phyloP scores from a whole-genome alignment of 92 coral and sea anemone species.

The Porites rus region DNA sequence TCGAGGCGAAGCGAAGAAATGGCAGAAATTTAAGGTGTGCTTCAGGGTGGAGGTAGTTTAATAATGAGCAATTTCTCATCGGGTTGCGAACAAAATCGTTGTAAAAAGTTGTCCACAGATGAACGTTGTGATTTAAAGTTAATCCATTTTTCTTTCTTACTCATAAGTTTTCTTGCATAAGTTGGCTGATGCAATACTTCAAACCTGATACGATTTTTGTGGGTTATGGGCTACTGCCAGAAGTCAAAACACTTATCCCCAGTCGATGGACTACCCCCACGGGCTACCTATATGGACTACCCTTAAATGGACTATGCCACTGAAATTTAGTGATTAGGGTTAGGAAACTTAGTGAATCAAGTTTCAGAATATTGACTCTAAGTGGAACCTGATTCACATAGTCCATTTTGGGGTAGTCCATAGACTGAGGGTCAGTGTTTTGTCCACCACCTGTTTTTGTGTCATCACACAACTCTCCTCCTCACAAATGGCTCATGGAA shows the following conservation, averaged over 20 bases:
- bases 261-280: too few relatives aligned
- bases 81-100: not conserved
- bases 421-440: not conserved
- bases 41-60: not conserved
- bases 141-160: not conserved
- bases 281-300: too few relatives aligned
- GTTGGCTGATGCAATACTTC: conserved; percentile 47
- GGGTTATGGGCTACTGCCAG: too few relatives aligned
- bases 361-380: too few relatives aligned
- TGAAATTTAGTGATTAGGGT: too few relatives aligned
- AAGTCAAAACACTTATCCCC: too few relatives aligned
- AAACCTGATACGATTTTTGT: not conserved
- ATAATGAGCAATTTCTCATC: not conserved
- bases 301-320: too few relatives aligned
- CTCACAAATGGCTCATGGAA: too few relatives aligned
- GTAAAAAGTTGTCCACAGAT: not conserved
- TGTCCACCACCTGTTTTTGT: too few relatives aligned
- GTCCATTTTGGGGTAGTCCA: not conserved
- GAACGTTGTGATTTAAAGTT: not conserved
- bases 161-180: not conserved
- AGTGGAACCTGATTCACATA: not conserved
- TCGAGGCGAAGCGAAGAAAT: not conserved
- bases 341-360: too few relatives aligned
- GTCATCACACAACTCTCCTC: too few relatives aligned
- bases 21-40: not conserved